Evolutionary conservation across 2,113 vertebrate genomes (phyloP), one percentile per base, ranked within the genome.

Genomic region (Sturnus vulgaris): DNA sequence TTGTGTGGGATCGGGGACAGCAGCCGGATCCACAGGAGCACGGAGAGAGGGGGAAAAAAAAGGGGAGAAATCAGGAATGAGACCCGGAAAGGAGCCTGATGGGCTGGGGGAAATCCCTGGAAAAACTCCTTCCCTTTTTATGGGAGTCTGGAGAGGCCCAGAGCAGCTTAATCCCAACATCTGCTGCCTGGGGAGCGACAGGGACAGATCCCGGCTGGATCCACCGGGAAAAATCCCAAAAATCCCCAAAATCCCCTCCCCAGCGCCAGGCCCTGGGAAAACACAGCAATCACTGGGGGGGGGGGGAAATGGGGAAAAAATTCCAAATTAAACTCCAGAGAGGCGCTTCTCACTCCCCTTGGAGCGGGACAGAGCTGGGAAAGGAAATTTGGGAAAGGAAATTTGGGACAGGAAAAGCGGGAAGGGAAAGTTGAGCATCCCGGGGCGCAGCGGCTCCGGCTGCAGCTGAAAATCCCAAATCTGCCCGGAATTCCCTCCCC

Each of bases 71-170:
- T 16, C 3, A 4, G 24, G 47, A 72, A 33, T 59, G 42, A 13
- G 11, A 9, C 28, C 73, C 69, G 80, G 39, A 40, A 40, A 40
- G 39, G 39, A 40, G 39, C 39, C 39, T 12, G 70, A 49, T 6
- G 59, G 53, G 49, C 70, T 46, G 70, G 39, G 68, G 61, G 15
- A 60, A 35, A 35, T 42, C 46, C 47, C 60, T 69, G 75, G 68
- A 88, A 93, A 96, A 79, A 42, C 89, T 88, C 81, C 72, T 93
- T 88, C 64, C 82, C 71, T 79, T 60, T 90, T 94, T 69, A 93
- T 69, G 56, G 79, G 60, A 70, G 64, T 39, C 68, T 49, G 61
- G 86, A 90, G 85, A 93, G 66, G 25, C 40, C 37, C 39, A 7
- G n/a, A 52, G 35, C 21, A 2, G 72, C 79, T 95, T 21, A 12